Evolutionary conservation across 2,888 invertebrate genomes (phyloP).

Genomic region (Hypercompe scribonia): DNA sequence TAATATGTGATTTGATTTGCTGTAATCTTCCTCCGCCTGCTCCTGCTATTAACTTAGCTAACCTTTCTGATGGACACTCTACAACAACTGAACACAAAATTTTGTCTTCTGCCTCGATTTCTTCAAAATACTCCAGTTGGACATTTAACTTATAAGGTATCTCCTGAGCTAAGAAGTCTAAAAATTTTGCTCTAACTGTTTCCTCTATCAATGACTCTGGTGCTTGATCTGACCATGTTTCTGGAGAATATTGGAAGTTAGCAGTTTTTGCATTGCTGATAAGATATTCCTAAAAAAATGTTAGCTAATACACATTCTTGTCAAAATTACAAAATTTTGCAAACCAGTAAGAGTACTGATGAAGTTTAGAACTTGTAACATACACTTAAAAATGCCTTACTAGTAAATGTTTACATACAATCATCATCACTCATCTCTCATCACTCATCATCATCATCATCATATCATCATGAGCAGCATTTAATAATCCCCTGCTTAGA

Average conservation of each 20-base stretch:
- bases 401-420: too few relatives aligned
- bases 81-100: conserved; percentile 86
- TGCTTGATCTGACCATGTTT: conserved; percentile 91
- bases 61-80: conserved; percentile 87
- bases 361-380: not conserved
- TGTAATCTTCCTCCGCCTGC: conserved; percentile 89
- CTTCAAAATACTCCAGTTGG: conserved; percentile 89
- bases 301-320: not conserved
- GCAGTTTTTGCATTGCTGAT: conserved; percentile 88
- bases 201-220: conserved; percentile 90
- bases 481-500: too few relatives aligned
- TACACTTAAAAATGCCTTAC: too few relatives aligned
- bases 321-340: not conserved
- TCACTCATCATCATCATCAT: too few relatives aligned
- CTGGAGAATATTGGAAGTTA: conserved; percentile 89
- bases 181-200: conserved; percentile 92
- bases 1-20: conserved; percentile 89
- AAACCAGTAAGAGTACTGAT: not conserved
- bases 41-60: conserved; percentile 89
- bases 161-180: conserved; percentile 94
- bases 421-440: too few relatives aligned
- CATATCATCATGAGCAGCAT: too few relatives aligned
- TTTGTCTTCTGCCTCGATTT: conserved; percentile 81
- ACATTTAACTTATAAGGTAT: conserved; percentile 93
- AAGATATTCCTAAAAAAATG: conserved; percentile 88